These are phyloP conservation scores for Mohoua ochrocephala DNA, from an alignment of 2,113 vertebrate species.

Conservation along the genomic window DNA sequence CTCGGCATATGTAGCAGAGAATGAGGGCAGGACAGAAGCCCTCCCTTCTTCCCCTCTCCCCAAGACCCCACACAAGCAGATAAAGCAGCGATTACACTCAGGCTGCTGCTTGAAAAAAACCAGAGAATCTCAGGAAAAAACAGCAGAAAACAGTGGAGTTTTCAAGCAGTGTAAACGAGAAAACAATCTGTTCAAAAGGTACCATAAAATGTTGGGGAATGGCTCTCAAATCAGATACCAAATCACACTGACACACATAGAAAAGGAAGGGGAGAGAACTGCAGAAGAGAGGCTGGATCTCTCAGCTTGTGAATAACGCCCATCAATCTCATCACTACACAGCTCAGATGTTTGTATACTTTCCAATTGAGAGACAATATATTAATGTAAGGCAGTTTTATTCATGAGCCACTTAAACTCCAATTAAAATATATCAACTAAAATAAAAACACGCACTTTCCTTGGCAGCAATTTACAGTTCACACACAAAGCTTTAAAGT, in stretches of 20 bases:
- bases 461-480: conserved; percentile 1
- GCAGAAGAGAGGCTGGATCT: background rate
- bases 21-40: background rate
- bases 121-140: background rate
- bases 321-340: background rate
- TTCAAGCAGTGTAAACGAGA: background rate
- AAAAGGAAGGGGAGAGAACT: background rate
- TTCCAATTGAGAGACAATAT: background rate
- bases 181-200: background rate
- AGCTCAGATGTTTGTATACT: background rate
- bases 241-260: background rate
- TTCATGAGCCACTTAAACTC: conserved; percentile 29
- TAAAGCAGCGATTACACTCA: background rate
- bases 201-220: background rate
- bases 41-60: background rate
- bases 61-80: background rate
- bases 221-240: background rate
- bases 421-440: conserved; percentile 32
- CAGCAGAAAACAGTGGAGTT: background rate
- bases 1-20: background rate
- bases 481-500: background rate
- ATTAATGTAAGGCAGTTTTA: conserved; percentile 4
- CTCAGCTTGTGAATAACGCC: background rate
- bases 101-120: background rate
- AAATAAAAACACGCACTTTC: conserved; percentile 20